Evolutionary conservation across 1,140 invertebrate species (phyloP), one percentile per base, ranked within the genome.

Genomic region (Pentalonia nigronervosa): DNA sequence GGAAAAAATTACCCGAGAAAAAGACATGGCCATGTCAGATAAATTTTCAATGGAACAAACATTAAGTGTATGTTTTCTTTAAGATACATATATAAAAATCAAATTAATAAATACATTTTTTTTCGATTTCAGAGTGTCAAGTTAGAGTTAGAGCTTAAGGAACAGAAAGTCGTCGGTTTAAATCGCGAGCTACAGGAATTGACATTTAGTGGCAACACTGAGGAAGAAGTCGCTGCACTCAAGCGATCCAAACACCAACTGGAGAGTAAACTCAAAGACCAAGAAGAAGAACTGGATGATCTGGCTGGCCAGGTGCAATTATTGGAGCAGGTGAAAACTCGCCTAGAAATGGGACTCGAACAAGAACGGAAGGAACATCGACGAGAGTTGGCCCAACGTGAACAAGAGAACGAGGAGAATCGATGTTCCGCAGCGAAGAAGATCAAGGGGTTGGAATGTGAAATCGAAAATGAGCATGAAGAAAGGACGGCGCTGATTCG

Each of bases 241-340:
- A 97, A 98, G 93, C 97, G 98, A 94, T 96, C 96, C 0, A 98
- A 98, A 94, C 97, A 98, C 94, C 98, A 99, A 90, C 96, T 98
- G n/a, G 98, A 99, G 94, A 96, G 97, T 56, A 97, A 98, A 94
- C 95, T 97, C 8, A 97, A 98, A 94, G 98, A 99, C 94, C 98
- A 99, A 96, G 98, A 99, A 94, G 98, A 99, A 95, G 98, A 99
- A 95, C 95, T 99, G 47, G 98, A 99, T 95, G 98, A 99, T 94
- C 96, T 99, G 94, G 98, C 98, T 0, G 98, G 98, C 53, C 98
- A 98, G 95, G 95, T 96, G 0, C 95, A 96, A 93, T 95, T 98
- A 91, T 95, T 99, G 94, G 98, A 98, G 95, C 97, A 98, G 95
- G 97, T 98, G 3, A 99, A 99, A 95, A 95, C 99, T 17, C 96